Evolutionary conservation across 2,113 vertebrate genomes (phyloP), one percentile per base, ranked within the genome.

Genomic region (Pteropus alecto): DNA sequence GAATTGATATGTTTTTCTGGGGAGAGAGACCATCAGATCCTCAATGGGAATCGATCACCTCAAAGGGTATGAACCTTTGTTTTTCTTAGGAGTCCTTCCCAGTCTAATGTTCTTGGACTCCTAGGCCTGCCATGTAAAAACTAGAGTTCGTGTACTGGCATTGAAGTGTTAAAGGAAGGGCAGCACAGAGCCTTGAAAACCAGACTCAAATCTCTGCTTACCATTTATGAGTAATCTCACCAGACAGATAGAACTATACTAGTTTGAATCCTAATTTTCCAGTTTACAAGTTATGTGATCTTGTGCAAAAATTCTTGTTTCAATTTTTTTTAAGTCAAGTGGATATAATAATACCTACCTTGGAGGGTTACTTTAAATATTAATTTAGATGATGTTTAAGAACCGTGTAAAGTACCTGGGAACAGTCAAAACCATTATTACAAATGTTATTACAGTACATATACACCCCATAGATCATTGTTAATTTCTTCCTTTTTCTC

Each of bases 251-350:
- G 28, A 28, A 73, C 24, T 60, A 19, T 28, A 60, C 8, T 43
- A 67, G 41, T 82, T 61, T 95, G 60, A 87, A 73, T 51, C 28
- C 38, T 51, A 43, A 38, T 33, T 96, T 92, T 89, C 58, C 26
- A 77, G 22, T 60, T 90, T 93, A 43, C 58, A 71, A 84, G 51
- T n/a, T 77, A 22, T 71, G 6, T 81, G 26, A 60, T 90, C 46
- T 71, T 92, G 18, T 12, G 58, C 11, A 96, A 95, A 86, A 71
- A 61, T 79, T 67, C 46, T 89, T 74, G 46, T 95, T 91, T 81
- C 38, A 70, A 5, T 87, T 86, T 90, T 81, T 16, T 65, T 43
- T 43, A 60, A 67, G 12, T 63, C 87, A 70, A 78, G 11, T 56
- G 24, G 41, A 77, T 77, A 70, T 3, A 81, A 24, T 60, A 61